Conservation (phyloP, 2,113 vertebrate genomes). For the Pluvialis apricaria region DNA sequence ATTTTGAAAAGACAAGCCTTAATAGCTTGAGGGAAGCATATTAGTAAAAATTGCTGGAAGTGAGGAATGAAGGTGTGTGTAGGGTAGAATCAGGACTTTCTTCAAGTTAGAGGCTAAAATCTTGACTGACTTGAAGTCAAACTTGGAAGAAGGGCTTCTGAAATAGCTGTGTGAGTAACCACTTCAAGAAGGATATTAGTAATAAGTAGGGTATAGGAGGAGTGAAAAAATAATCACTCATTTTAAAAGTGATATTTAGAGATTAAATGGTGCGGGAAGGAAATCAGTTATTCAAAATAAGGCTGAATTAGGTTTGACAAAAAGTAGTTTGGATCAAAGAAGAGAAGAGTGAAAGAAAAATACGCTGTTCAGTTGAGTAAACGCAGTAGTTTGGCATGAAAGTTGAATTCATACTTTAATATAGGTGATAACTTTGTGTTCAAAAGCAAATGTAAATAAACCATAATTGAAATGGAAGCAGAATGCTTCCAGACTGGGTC, state of each 20-base stretch:
- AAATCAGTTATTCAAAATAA: background rate
- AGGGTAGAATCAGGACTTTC: background rate
- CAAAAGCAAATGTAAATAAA: background rate
- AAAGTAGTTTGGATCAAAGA: conserved; percentile 7
- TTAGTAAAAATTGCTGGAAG: background rate
- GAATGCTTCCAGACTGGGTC: background rate
- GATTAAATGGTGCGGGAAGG: background rate
- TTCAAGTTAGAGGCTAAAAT: background rate
- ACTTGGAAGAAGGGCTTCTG: background rate
- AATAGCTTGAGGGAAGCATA: background rate
- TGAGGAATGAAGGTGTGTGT: background rate
- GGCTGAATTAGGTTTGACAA: background rate
- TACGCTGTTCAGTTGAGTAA: background rate
- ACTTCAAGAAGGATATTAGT: background rate
- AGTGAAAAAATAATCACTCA: background rate
- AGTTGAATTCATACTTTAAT: background rate
- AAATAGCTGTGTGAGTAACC: background rate
- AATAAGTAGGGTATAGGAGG: background rate
- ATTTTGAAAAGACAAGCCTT: background rate
- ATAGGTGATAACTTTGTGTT: background rate
- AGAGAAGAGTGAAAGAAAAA: background rate
- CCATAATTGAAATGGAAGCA: background rate
- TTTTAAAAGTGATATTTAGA: background rate
- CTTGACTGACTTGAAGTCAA: background rate
- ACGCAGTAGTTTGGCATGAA: background rate